Conservation (phyloP, 1,140 invertebrate genomes). For the Achatina immaculata region DNA sequence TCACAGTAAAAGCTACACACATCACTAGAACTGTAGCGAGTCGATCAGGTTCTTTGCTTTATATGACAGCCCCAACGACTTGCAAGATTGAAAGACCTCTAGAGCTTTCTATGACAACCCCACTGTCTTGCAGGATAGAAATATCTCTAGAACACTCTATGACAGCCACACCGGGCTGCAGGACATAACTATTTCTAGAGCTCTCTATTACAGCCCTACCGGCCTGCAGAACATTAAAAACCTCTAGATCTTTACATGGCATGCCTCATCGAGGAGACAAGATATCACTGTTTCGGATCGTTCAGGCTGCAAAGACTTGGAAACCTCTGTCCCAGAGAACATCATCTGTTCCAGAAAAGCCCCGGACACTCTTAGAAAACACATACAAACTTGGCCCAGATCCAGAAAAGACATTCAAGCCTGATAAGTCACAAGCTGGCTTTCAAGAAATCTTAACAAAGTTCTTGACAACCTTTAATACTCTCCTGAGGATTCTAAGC, state of each 20-base stretch:
- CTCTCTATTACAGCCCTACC: no score
- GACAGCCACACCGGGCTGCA: neutral
- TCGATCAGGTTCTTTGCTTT: no score
- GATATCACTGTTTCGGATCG: conserved; percentile 46
- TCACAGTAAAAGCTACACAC: no score
- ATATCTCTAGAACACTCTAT: neutral
- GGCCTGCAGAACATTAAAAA: no score
- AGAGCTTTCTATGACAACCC: no score
- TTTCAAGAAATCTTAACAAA: conserved; percentile 43
- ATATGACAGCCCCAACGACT: no score
- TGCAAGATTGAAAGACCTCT: no score
- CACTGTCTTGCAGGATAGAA: neutral
- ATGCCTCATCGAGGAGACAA: neutral
- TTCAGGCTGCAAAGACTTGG: conserved; percentile 51
- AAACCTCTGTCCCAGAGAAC: conserved; percentile 44
- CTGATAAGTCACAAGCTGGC: neutral
- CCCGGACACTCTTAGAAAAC: conserved; percentile 46
- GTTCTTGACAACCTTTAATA: conserved; percentile 47
- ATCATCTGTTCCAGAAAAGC: neutral
- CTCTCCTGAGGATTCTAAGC: conserved; percentile 40
- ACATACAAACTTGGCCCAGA: conserved; percentile 54
- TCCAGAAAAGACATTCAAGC: conserved; percentile 14
- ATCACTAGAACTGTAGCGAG: no score
- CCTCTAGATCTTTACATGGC: neutral
- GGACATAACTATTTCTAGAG: no score